Evolutionary conservation across 2,888 invertebrate species (phyloP), one percentile per base, ranked within the genome.

Genomic region (Capitulum mitella): DNA sequence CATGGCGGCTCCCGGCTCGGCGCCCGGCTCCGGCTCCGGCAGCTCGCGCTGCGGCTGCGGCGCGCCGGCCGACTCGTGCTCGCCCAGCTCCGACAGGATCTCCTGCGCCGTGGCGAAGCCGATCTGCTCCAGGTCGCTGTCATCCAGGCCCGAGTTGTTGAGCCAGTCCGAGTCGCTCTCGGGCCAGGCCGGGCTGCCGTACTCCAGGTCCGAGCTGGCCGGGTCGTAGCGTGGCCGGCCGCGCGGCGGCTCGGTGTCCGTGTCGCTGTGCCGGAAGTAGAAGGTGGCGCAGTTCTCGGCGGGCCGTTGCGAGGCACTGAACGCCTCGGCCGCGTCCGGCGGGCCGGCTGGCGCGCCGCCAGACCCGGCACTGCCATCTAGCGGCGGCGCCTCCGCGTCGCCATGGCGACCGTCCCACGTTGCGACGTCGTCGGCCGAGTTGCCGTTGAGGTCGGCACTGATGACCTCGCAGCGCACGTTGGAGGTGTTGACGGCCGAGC

Each of bases 201-300:
- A 78, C 77, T 77, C 46, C 16, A 79, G 78, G 75, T 77, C 80
- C n/a, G 79, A 78, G 48, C 78, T n/a, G 48, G 70, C 70, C n/a
- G 70, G 61, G 75, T 76, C 78, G 70, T 22, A 40, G 10, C 70
- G 70, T 1, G 5, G 26, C 40, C 34, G 37, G 37, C 70, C 26
- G 26, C 37, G 58, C 34, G 80, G 91, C 84, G 89, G 88, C 85
- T 94, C 94, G 22, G 93, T 92, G 85, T 94, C 94, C 26, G 94
- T 94, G 85, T 95, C 94, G 86, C 91, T 90, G 86, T 94, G 94
- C 85, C 90, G 92, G 86, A 93, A 94, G 87, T 94, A 94, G 86
- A 92, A 94, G 81, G 91, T 93, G 82, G 91, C 94, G 85, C 91
- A 90, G 85, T 94, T 93, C 6, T 82, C 82, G 82, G 92, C 32